Percentiles rank a stretch among this genome's conserved stretches.
Conservation (phyloP, 1,140 invertebrate species). For the Brachionus paranguensis region DNA sequence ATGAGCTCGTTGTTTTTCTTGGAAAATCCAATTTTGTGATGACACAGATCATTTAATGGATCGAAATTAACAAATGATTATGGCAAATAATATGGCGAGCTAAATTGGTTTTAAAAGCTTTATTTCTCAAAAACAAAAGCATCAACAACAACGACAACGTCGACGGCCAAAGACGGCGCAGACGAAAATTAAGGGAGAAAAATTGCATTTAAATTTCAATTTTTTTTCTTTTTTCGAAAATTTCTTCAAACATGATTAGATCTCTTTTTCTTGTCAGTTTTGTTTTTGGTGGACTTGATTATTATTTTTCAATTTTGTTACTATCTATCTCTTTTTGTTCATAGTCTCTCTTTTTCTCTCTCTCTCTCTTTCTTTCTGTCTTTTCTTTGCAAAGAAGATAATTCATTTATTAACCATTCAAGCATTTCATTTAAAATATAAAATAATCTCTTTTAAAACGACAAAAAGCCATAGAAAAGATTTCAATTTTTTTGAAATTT, state of each 20-base stretch:
- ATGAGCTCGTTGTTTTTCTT: conserved; percentile 3
- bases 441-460: conserved; percentile 28
- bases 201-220: conserved; percentile 23
- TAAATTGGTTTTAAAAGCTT: background rate
- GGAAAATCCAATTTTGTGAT: conserved; percentile 1
- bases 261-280: conserved; percentile 35
- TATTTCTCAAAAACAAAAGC: conserved; percentile 7
- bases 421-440: conserved; percentile 36
- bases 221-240: background rate
- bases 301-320: conserved; percentile 27
- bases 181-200: background rate
- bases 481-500: conserved; percentile 21
- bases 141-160: background rate
- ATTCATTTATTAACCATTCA: conserved; percentile 27
- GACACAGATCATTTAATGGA: conserved; percentile 1
- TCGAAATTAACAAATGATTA: conserved; percentile 13
- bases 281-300: conserved; percentile 35
- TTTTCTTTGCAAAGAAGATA: conserved; percentile 24
- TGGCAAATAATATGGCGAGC: conserved; percentile 5
- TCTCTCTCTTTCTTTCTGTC: conserved; percentile 7
- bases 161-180: background rate
- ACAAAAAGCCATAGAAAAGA: background rate
- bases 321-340: conserved; percentile 3
- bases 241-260: conserved; percentile 34
- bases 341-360: background rate